phyloP scores from a whole-genome alignment of 2,113 vertebrate species.

The Semnornis frantzii region DNA sequence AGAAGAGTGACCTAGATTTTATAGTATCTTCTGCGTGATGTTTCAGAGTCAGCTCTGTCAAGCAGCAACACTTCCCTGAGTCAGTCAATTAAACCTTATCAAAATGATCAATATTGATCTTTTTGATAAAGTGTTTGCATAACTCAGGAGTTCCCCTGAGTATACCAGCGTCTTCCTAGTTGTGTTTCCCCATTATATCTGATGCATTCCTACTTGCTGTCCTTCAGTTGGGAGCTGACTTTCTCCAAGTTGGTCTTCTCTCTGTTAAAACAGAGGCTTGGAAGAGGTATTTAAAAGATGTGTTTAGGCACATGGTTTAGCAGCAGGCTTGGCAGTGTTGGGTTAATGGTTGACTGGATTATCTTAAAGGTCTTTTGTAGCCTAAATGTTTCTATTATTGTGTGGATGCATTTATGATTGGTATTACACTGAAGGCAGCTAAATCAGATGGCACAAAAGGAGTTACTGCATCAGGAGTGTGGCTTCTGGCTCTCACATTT shows the following conservation, averaged over 20 bases:
- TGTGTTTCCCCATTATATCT: not conserved
- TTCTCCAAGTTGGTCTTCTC: not conserved
- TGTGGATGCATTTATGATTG: not conserved
- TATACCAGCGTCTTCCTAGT: not conserved
- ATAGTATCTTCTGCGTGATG: not conserved
- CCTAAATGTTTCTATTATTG: too few relatives aligned
- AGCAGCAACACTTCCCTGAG: not conserved
- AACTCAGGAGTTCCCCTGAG: not conserved
- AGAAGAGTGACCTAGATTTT: not conserved
- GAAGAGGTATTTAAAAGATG: too few relatives aligned
- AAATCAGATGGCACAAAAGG: too few relatives aligned
- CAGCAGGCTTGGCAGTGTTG: too few relatives aligned
- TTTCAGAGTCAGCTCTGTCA: not conserved
- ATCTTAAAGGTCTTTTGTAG: too few relatives aligned
- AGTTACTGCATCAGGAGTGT: too few relatives aligned
- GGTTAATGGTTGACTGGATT: too few relatives aligned
- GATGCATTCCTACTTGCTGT: not conserved
- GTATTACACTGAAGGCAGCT: too few relatives aligned
- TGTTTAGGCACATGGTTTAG: too few relatives aligned
- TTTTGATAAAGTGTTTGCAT: not conserved
- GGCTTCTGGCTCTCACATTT: too few relatives aligned
- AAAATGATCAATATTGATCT: not conserved
- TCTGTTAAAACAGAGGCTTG: not conserved
- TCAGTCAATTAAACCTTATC: not conserved
- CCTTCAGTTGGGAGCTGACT: not conserved